phyloP scores from a whole-genome alignment of 2,888 invertebrate species.

The Sesia bembeciformis region DNA sequence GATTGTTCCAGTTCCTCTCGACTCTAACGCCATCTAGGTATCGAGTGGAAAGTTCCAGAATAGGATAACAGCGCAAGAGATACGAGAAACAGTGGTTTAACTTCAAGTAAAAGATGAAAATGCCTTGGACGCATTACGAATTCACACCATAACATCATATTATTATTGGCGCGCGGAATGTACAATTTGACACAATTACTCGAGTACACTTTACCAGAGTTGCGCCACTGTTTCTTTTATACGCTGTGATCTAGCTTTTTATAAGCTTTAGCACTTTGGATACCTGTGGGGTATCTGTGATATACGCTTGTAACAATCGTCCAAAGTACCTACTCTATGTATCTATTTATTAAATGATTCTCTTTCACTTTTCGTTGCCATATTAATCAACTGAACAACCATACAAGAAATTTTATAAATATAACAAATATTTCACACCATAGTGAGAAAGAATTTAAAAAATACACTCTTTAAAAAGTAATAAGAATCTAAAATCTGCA shows the following conservation, averaged over 20 bases:
- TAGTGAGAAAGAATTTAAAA: too few species aligned
- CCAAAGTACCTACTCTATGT: slow-evolving; percentile 46
- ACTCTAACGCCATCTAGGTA: neutral
- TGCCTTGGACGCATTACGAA: too few species aligned
- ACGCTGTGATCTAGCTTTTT: slow-evolving; percentile 21
- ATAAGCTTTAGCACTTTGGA: slow-evolving; percentile 43
- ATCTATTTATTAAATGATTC: slow-evolving; percentile 16
- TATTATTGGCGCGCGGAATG: neutral
- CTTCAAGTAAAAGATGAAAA: too few species aligned
- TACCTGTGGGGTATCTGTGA: slow-evolving; percentile 53
- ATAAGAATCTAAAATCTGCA: too few species aligned
- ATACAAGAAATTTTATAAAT: too few species aligned
- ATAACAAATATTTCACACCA: too few species aligned
- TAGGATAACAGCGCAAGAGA: neutral
- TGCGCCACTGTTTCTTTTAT: neutral
- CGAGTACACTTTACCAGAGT: neutral
- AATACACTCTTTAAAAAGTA: too few species aligned
- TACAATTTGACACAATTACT: neutral
- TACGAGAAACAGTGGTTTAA: neutral
- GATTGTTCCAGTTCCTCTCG: slow-evolving; percentile 12
- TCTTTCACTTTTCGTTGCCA: neutral
- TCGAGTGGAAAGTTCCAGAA: neutral
- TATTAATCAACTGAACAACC: neutral
- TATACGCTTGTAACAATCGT: slow-evolving; percentile 71
- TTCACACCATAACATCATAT: neutral